phyloP scores from a whole-genome alignment of 2,888 invertebrate species.

The Pogonocherus hispidulus region DNA sequence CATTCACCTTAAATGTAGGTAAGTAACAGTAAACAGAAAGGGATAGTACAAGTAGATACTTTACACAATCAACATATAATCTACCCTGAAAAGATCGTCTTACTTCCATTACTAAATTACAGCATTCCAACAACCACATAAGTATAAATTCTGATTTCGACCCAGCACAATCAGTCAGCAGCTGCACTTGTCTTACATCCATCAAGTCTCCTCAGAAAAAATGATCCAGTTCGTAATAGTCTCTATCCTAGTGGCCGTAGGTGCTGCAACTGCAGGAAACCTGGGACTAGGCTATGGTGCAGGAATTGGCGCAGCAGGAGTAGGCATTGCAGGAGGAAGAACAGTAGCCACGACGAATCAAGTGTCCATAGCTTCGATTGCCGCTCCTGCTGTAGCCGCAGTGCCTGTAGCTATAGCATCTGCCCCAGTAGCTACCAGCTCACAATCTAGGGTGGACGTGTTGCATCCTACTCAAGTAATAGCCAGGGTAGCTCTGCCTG shows the following conservation, averaged over 20 bases:
- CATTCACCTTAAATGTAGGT: neutral
- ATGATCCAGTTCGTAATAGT: conserved; percentile 11
- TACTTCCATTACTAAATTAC: conserved; percentile 10
- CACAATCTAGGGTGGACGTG: conserved; percentile 41
- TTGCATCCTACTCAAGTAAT: conserved; percentile 36
- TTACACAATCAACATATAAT: conserved; percentile 10
- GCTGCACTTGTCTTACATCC: neutral
- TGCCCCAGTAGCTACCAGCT: conserved; percentile 42
- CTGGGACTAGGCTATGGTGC: conserved; percentile 19
- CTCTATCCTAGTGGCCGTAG: neutral
- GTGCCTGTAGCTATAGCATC: conserved; percentile 1
- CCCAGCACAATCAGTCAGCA: neutral
- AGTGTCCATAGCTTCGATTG: conserved; percentile 2
- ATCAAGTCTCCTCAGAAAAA: conserved; percentile 1
- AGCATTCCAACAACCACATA: neutral
- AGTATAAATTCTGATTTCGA: conserved; percentile 10
- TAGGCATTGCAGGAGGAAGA: neutral
- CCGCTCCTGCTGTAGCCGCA: neutral
- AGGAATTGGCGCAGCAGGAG: neutral
- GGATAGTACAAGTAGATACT: neutral
- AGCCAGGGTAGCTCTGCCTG: conserved; percentile 33
- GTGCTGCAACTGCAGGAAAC: neutral
- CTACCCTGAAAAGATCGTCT: neutral
- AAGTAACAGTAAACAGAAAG: neutral
- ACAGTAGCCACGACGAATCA: neutral